Conservation (phyloP, 2,113 vertebrate species). For the Vidua chalybeata region DNA sequence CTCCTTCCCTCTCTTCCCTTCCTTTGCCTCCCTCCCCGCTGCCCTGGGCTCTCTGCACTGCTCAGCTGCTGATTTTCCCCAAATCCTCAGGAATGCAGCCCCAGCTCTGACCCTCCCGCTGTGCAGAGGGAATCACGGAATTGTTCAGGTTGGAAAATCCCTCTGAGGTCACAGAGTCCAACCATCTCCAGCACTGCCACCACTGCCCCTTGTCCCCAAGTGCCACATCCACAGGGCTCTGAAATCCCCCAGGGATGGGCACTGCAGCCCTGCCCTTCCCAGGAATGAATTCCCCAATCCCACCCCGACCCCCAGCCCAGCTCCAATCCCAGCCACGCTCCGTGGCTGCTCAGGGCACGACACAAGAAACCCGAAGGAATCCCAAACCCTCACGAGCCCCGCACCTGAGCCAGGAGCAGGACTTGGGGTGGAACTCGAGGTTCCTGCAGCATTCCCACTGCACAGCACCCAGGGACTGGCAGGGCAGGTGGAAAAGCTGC, state of each 20-base stretch:
- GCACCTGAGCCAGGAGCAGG: rapidly evolving
- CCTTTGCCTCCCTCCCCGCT: no score
- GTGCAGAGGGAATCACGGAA: neutral
- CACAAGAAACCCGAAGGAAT: neutral
- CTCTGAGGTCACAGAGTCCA: neutral
- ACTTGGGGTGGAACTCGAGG: rapidly evolving
- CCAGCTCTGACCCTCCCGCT: neutral
- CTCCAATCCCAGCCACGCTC: neutral
- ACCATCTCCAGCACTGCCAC: no score
- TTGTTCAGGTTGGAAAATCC: neutral
- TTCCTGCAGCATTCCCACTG: neutral
- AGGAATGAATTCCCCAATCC: no score
- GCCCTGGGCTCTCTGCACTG: no score
- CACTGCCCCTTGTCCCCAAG: neutral
- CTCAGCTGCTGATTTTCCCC: neutral
- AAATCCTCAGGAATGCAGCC: neutral
- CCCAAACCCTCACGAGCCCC: rapidly evolving
- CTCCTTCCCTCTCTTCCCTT: neutral
- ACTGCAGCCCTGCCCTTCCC: neutral
- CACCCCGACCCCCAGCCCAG: neutral
- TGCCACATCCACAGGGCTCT: neutral
- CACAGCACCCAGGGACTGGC: neutral
- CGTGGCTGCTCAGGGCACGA: rapidly evolving
- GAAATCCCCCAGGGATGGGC: neutral
- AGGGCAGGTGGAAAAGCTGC: neutral